These are phyloP conservation scores for Carposina sasakii DNA, from an alignment of 1,140 invertebrate species.

Conservation along the genomic window DNA sequence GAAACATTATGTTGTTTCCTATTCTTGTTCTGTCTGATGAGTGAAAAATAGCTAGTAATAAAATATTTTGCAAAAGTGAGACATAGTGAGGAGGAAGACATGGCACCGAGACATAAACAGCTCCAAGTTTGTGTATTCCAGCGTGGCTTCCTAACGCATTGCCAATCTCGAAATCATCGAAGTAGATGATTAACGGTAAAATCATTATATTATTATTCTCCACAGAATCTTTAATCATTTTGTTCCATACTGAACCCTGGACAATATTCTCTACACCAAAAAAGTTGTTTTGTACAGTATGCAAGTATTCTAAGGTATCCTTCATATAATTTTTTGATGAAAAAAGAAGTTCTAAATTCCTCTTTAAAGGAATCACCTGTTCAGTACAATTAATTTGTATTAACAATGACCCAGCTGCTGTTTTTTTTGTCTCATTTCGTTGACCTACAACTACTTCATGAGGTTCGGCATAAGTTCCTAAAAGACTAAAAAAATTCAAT, in stretches of 20 bases:
- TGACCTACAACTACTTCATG: not conserved
- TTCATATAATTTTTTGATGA: not conserved
- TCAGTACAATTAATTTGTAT: not conserved
- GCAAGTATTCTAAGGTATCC: not conserved
- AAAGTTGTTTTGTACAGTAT: not conserved
- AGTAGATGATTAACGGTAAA: conserved; percentile 16
- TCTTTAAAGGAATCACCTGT: not conserved
- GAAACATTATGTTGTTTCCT: conserved; percentile 20
- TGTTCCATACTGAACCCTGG: not conserved
- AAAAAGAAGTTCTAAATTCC: not conserved
- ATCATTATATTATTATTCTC: not conserved
- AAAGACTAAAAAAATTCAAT: not conserved
- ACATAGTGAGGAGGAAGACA: conserved; percentile 25
- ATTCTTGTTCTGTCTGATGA: conserved; percentile 24
- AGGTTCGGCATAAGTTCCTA: not conserved
- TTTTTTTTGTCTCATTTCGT: not conserved
- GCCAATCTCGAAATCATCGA: conserved; percentile 27
- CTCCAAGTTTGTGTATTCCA: conserved; percentile 29
- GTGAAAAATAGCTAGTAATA: conserved; percentile 24
- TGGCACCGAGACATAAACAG: conserved; percentile 25
- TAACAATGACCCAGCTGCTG: not conserved
- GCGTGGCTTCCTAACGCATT: conserved; percentile 27
- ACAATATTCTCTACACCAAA: not conserved
- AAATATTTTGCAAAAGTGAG: conserved; percentile 29
- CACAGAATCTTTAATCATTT: not conserved